Conservation (phyloP, 1,140 invertebrate species). For the Glossosoma conforme region DNA sequence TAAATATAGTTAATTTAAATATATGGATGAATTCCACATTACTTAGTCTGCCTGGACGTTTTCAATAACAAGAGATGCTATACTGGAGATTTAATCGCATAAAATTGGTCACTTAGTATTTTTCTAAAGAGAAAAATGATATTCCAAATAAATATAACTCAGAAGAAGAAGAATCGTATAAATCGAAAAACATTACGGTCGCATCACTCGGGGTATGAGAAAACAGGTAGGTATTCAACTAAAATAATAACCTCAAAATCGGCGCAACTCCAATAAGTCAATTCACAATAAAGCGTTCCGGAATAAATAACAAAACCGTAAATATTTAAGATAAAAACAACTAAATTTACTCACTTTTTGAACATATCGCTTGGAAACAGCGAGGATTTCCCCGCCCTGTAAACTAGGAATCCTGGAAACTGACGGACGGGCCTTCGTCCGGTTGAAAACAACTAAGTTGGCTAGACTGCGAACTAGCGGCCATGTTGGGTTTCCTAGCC, state of each 20-base stretch:
- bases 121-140: too few species aligned
- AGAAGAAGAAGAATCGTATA: too few species aligned
- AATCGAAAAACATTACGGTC: too few species aligned
- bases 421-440: background rate
- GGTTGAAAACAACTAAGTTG: conserved; percentile 13
- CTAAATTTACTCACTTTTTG: conserved; percentile 21
- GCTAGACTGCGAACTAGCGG: background rate
- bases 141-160: too few species aligned
- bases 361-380: conserved; percentile 7
- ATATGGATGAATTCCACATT: too few species aligned
- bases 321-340: conserved; percentile 5
- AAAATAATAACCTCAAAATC: conserved; percentile 5
- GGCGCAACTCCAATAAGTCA: background rate
- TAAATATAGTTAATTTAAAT: too few species aligned
- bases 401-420: conserved; percentile 7
- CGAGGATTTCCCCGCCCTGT: conserved; percentile 5
- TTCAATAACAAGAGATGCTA: too few species aligned
- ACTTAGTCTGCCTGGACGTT: too few species aligned
- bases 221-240: too few species aligned
- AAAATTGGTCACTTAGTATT: too few species aligned
- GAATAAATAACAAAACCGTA: background rate
- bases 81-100: too few species aligned
- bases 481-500: conserved; percentile 7
- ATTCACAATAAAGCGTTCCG: background rate
- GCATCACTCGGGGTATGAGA: too few species aligned